Evolutionary conservation across 2,888 invertebrate genomes (phyloP).

Genomic region (Tiliacea citrago): DNA sequence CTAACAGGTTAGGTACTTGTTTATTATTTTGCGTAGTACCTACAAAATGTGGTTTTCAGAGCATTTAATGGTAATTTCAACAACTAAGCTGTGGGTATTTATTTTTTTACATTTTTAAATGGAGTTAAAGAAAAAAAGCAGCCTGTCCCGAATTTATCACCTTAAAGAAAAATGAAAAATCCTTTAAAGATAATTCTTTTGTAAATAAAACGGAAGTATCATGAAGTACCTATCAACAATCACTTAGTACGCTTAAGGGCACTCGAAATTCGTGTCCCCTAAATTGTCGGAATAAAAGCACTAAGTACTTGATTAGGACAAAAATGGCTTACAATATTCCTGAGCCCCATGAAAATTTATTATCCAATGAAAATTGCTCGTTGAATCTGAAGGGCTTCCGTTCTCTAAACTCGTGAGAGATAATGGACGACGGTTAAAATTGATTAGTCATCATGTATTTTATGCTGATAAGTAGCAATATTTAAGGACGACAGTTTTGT

Average conservation of each 20-base stretch:
- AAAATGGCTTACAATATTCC: conserved; percentile 71
- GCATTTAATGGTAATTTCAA: neutral
- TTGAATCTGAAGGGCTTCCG: conserved; percentile 51
- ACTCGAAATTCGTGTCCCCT: conserved; percentile 69
- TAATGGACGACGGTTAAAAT: conserved; percentile 53
- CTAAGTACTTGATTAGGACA: conserved; percentile 75
- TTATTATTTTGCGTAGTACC: neutral
- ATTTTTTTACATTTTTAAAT: too few relatives aligned
- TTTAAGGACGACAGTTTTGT: neutral
- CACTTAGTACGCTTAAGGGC: conserved; percentile 60
- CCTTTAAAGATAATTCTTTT: neutral
- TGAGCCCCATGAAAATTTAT: too few relatives aligned
- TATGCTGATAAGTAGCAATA: conserved; percentile 1
- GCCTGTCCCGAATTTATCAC: neutral
- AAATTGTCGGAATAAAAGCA: conserved; percentile 74
- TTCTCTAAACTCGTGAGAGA: conserved; percentile 30
- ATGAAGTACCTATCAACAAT: conserved; percentile 61
- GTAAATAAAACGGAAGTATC: conserved; percentile 30
- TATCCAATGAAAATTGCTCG: conserved; percentile 54
- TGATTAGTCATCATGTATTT: conserved; percentile 41
- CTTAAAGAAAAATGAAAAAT: neutral
- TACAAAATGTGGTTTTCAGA: neutral
- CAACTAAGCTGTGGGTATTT: neutral
- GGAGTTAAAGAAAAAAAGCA: too few relatives aligned
- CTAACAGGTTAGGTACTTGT: conserved; percentile 1